Base-by-base conservation (phyloP, 1,140 invertebrate genomes). In the Dinoponera quadriceps region DNA sequence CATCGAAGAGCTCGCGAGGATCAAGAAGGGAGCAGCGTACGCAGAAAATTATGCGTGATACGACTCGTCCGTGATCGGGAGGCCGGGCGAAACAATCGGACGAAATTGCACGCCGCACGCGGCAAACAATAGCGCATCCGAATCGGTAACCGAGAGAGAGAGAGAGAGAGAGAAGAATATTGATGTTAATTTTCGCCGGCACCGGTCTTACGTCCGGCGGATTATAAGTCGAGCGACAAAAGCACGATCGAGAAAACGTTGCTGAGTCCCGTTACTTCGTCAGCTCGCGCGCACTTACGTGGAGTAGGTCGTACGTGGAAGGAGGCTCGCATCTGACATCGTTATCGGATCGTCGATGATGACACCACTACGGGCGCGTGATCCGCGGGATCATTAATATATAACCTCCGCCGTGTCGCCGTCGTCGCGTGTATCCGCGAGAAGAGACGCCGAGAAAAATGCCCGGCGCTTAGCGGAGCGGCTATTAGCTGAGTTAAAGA, bases 381-480 rank as follows among this genome's bases (percentile, higher is more conserved):
- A 84, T 83, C 81, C 84, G 87, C 85, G 62, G 85, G 85, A 88
- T 88, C 74, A 78, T 91, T 91, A 91, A 86, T 86, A 81, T 80
- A 48, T 51, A 68, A 44, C 38, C 38, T 44, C 38, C 38, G 4
- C 33, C 7, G 2, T 7, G 2, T 33, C n/a, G n/a, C 38, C 44
- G 25, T 27, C 9, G 22, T n/a, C 55, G 27, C 9, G 51, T 33
- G 22, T 48, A 65, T 57, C 22, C 29, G 44, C 62, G 44, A 57
- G 73, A 80, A 71, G 69, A 85, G 69, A 85, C 62, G 71, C 48
- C 57, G 63, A 74, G 74, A 65, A 74, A 87, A 85, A 87, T 29
- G 3, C 18, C 9, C 38, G 38, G 33, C 25, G n/a, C n/a, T n/a
- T n/a, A n/a, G 2, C 25, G 54, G 80, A 84, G 75, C 51, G 63